These are phyloP conservation scores for Leuciscus idus DNA, from an alignment of 2,113 vertebrate species.

Conservation along the genomic window DNA sequence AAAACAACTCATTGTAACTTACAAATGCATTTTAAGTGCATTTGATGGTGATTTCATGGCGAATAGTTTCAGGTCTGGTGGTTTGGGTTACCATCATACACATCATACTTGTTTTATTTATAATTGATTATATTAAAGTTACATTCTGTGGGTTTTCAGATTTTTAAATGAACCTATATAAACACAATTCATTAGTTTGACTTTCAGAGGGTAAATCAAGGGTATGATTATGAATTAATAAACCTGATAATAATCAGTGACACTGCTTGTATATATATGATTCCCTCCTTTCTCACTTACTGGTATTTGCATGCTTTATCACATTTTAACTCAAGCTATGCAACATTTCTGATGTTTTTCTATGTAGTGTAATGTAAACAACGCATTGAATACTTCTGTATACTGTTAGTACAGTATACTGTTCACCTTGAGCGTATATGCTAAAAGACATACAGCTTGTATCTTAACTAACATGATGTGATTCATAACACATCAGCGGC, in stretches of 20 bases:
- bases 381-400: neutral
- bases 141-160: neutral
- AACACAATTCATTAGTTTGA: neutral
- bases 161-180: neutral
- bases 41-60: neutral
- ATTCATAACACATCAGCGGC: neutral
- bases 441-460: neutral
- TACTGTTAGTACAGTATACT: neutral
- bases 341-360: neutral
- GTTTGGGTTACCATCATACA: neutral
- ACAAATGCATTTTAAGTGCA: neutral
- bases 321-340: neutral
- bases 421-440: neutral
- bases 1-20: neutral
- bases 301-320: neutral
- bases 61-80: neutral
- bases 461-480: neutral
- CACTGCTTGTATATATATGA: neutral
- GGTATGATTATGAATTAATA: neutral
- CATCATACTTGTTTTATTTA: neutral
- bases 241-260: neutral
- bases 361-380: neutral
- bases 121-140: neutral
- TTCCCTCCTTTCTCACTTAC: neutral
- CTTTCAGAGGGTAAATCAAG: neutral